Evolutionary conservation across 1,140 invertebrate genomes (phyloP).

Genomic region (Periplaneta americana): DNA sequence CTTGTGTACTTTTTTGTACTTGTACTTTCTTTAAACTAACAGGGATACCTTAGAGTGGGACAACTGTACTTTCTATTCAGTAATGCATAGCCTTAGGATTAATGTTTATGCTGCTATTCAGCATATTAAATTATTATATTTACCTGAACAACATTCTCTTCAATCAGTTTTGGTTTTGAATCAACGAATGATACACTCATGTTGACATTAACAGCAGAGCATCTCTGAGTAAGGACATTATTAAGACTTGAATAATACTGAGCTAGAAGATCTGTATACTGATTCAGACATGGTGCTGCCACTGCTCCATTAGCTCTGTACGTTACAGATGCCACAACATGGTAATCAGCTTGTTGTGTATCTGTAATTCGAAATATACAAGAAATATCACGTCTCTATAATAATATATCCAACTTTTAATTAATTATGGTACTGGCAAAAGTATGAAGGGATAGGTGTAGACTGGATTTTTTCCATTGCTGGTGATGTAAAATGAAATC

Average conservation of each 20-base stretch:
- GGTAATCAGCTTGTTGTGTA: conserved; percentile 89
- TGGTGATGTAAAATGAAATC: no score
- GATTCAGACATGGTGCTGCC: conserved; percentile 70
- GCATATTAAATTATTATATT: no score
- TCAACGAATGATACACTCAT: conserved; percentile 90
- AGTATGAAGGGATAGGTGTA: no score
- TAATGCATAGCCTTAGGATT: no score
- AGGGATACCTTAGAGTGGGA: no score
- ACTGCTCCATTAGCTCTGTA: conserved; percentile 88
- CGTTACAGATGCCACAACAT: conserved; percentile 80
- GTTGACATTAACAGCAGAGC: conserved; percentile 90
- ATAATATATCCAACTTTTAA: not conserved
- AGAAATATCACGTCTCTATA: not conserved
- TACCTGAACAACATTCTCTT: conserved; percentile 78
- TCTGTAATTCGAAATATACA: conserved; percentile 50
- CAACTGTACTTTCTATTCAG: no score
- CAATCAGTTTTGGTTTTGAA: conserved; percentile 64
- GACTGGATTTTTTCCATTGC: no score
- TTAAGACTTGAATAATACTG: conserved; percentile 79
- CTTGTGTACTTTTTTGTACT: no score
- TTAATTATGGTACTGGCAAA: not conserved
- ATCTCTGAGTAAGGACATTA: conserved; percentile 77
- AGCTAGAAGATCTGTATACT: conserved; percentile 79
- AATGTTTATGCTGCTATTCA: no score
- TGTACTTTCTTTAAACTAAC: no score